These are phyloP conservation scores for Salvelinus namaycush DNA, from an alignment of 2,113 vertebrate species.

Conservation along the genomic window DNA sequence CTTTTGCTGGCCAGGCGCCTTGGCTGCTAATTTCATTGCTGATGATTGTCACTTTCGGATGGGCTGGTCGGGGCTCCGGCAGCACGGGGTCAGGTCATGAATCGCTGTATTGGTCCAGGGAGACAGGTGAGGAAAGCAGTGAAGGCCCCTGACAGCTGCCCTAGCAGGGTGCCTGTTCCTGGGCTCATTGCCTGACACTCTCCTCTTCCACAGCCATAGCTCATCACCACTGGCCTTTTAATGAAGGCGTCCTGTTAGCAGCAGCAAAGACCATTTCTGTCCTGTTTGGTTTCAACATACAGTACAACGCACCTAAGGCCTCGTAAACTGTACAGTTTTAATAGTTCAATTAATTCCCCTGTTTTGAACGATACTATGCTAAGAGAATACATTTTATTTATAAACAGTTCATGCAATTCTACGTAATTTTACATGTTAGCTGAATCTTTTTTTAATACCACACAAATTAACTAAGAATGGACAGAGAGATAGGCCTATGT, in stretches of 20 bases:
- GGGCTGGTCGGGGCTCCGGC: background rate
- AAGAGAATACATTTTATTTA: too few relatives aligned
- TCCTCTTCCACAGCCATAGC: slow-evolving; percentile 6
- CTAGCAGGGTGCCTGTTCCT: background rate
- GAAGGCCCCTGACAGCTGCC: slow-evolving; percentile 21
- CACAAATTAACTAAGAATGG: too few relatives aligned
- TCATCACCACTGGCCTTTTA: background rate
- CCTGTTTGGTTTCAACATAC: too few relatives aligned
- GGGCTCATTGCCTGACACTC: background rate
- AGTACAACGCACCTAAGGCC: too few relatives aligned
- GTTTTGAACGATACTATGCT: too few relatives aligned
- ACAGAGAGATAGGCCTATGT: too few relatives aligned
- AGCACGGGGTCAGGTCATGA: slow-evolving; percentile 8
- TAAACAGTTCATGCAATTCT: too few relatives aligned
- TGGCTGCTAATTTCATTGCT: background rate
- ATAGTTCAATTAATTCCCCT: too few relatives aligned
- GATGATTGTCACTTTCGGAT: background rate
- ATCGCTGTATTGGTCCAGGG: background rate
- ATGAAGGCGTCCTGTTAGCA: background rate
- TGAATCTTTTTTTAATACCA: too few relatives aligned
- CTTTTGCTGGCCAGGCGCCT: background rate
- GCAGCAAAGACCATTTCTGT: background rate
- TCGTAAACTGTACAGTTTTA: too few relatives aligned
- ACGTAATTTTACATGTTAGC: too few relatives aligned
- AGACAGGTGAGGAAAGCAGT: slow-evolving; percentile 7